A percentile compares a stretch with the other conserved stretches of the same genome.
Conservation (phyloP, 1,140 invertebrate genomes). For the Cydia fagiglandana region DNA sequence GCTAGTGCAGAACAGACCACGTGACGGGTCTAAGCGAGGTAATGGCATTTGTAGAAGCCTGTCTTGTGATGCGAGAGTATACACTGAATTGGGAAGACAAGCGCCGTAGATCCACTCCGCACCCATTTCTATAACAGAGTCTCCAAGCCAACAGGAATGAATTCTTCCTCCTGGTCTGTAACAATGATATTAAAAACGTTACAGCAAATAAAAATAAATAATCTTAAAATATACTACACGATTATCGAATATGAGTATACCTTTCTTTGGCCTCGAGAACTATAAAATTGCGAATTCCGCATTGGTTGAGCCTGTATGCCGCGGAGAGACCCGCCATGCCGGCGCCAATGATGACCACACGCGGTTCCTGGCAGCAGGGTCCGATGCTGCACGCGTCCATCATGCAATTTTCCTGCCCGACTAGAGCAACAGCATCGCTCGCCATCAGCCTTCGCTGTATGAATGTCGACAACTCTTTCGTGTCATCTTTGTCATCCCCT, state of each 20-base stretch:
- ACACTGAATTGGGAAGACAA: slow-evolving; percentile 83
- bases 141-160: slow-evolving; percentile 86
- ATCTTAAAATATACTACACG: slow-evolving; percentile 12
- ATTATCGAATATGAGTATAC: slow-evolving; percentile 56
- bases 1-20: slow-evolving; percentile 82
- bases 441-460: slow-evolving; percentile 38
- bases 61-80: slow-evolving; percentile 83
- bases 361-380: slow-evolving; percentile 82
- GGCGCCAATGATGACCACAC: slow-evolving; percentile 86
- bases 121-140: slow-evolving; percentile 86
- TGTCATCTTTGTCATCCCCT: slow-evolving; percentile 29
- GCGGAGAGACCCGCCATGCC: slow-evolving; percentile 89
- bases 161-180: slow-evolving; percentile 84
- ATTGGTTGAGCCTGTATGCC: slow-evolving; percentile 84
- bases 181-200: slow-evolving; percentile 29
- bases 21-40: slow-evolving; percentile 72
- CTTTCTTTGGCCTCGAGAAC: slow-evolving; percentile 88
- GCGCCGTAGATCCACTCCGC: slow-evolving; percentile 83
- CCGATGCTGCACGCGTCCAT: slow-evolving; percentile 75
- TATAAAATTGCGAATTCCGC: slow-evolving; percentile 84
- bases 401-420: slow-evolving; percentile 61
- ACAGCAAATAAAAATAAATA: background rate
- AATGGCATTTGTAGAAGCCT: slow-evolving; percentile 80
- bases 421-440: slow-evolving; percentile 51
- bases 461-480: slow-evolving; percentile 37